Base-by-base conservation (phyloP, 2,113 vertebrate species). In the Phylloscopus trochilus region DNA sequence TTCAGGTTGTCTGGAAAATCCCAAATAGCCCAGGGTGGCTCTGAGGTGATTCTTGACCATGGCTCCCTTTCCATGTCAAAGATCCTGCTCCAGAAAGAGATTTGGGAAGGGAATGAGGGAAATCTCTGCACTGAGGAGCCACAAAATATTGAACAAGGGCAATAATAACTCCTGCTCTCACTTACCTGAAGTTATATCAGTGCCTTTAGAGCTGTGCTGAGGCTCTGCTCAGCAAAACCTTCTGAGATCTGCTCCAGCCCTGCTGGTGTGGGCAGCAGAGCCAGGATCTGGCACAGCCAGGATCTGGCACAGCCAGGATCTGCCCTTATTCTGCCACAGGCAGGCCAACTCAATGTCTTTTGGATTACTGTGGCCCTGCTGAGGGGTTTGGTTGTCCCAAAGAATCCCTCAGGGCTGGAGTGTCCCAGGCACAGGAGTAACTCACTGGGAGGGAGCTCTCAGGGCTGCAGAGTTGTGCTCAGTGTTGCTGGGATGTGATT, bases 401-500 rank as follows among this genome's bases (percentile, higher is more conserved):
- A 16, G 56, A 23, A 16, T 10, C 56, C 52, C 81, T 47, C 3
- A 5, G 53, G 67, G 28, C 70, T 77, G 78, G 53, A 66, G 2
- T 3, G 2, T 16, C 41, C 70, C 3, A 2, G 17, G 30, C 20
- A 2, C 35, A 10, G n/a, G 5, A 10, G 13, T 3, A 3, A 24
- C 6, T 47, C 9, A 2, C 66, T 81, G 53, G 59, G 6, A 60
- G 55, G 62, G 30, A 79, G 41, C 53, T 60, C 7, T 33, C 12
- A 4, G 64, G 31, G 11, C 8, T 55, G 39, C 47, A 31, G 12
- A 52, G 52, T 30, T 66, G 17, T 86, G 44, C 27, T 53, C 13
- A 63, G 9, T 47, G 30, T 11, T 15, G 7, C 1, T 83, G 46
- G 35, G 47, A 20, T 68, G 33, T 3, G 67, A 35, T 51, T 43